Evolutionary conservation across 2,797 vertebrate genomes (phyloP).

Genomic region (Silurus aristotelis): DNA sequence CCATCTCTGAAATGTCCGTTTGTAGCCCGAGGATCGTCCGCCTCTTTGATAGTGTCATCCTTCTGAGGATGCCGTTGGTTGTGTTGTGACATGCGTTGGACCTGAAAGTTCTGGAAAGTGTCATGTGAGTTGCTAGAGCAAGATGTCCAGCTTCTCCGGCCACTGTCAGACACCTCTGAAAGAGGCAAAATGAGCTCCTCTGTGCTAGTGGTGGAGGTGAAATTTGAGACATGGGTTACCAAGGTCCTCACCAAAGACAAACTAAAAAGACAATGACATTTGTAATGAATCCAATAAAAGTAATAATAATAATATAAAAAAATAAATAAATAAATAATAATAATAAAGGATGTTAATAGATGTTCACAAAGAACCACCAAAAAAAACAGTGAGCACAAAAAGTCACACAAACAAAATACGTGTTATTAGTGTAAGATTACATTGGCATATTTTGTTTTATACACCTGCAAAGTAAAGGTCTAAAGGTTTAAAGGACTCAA

Average conservation of each 20-base stretch:
- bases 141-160: slow-evolving; percentile 95
- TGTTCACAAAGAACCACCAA: background rate
- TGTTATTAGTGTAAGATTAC: background rate
- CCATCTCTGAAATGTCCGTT: slow-evolving; percentile 74
- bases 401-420: background rate
- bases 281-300: background rate
- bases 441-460: background rate
- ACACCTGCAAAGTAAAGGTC: background rate
- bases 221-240: slow-evolving; percentile 71
- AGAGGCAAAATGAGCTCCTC: slow-evolving; percentile 84
- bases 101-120: slow-evolving; percentile 88
- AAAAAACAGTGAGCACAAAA: background rate
- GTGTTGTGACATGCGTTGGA: slow-evolving; percentile 83
- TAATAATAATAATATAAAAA: background rate
- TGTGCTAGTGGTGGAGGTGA: slow-evolving; percentile 80
- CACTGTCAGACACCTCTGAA: slow-evolving; percentile 87
- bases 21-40: slow-evolving; percentile 65
- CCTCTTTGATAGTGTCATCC: slow-evolving; percentile 80
- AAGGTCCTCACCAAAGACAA: slow-evolving; percentile 63
- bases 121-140: slow-evolving; percentile 95
- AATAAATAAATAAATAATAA: background rate
- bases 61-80: slow-evolving; percentile 81
- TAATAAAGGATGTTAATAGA: background rate
- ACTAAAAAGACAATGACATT: background rate
- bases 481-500: too few relatives aligned